These are phyloP conservation scores for Siphamia tubifer DNA, from an alignment of 2,113 vertebrate genomes.

Conservation along the genomic window DNA sequence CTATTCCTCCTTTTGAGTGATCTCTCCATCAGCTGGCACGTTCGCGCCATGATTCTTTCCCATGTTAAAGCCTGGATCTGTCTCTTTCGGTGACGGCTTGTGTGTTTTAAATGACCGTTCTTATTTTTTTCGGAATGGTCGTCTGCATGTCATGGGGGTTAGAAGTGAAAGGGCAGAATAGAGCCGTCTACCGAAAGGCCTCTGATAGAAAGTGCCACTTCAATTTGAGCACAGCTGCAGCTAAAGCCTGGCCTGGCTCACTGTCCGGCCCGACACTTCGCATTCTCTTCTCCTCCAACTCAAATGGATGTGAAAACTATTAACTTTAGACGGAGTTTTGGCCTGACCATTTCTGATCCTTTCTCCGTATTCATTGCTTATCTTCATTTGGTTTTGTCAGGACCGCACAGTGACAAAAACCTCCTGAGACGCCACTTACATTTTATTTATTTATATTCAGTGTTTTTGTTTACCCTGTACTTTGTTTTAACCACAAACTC, in stretches of 20 bases:
- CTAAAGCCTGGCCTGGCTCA: slow-evolving; percentile 54
- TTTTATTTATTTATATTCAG: slow-evolving; percentile 35
- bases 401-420: slow-evolving; percentile 9
- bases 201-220: slow-evolving; percentile 77
- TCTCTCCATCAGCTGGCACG: slow-evolving; percentile 54
- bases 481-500: too few relatives aligned
- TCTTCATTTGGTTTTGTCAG: slow-evolving; percentile 49
- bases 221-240: slow-evolving; percentile 71
- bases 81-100: slow-evolving; percentile 52
- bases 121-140: slow-evolving; percentile 49
- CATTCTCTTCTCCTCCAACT: slow-evolving; percentile 63
- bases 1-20: slow-evolving; percentile 62
- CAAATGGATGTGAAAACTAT: slow-evolving; percentile 76
- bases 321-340: slow-evolving; percentile 66
- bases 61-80: slow-evolving; percentile 38
- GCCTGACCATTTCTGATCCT: slow-evolving; percentile 44
- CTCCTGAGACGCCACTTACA: slow-evolving; percentile 19
- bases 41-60: slow-evolving; percentile 41
- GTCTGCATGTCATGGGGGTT: slow-evolving; percentile 57
- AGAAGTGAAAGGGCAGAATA: slow-evolving; percentile 59
- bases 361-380: slow-evolving; percentile 26
- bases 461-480: neutral
- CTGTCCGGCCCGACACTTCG: slow-evolving; percentile 70
- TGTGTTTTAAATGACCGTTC: slow-evolving; percentile 64
- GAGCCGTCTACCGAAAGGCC: slow-evolving; percentile 69